Evolutionary conservation across 2,113 vertebrate genomes (phyloP).

Genomic region (Speoplatyrhinus poulsoni): DNA sequence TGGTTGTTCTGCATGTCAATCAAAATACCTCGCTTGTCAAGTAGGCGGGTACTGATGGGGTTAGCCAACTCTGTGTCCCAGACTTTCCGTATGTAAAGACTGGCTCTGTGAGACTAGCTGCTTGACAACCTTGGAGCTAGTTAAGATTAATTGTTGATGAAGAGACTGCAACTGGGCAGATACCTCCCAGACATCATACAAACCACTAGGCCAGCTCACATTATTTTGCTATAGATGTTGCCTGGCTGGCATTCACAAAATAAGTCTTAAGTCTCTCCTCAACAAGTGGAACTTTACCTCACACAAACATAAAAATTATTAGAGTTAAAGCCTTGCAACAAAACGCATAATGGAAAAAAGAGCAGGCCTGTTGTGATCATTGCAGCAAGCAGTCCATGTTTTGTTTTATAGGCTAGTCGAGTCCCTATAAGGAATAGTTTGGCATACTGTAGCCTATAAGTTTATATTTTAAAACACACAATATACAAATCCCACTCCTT

Average conservation of each 20-base stretch:
- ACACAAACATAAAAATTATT: neutral
- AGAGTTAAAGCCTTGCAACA: neutral
- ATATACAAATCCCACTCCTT: neutral
- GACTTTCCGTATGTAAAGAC: too few species aligned
- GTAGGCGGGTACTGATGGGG: too few species aligned
- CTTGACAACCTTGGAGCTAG: neutral
- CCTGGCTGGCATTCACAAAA: too few species aligned
- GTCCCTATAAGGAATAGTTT: too few species aligned
- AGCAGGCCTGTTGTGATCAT: neutral
- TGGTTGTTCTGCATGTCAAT: too few species aligned
- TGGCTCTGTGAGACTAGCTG: too few species aligned
- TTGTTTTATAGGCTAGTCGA: too few species aligned
- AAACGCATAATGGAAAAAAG: neutral
- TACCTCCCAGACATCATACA: neutral
- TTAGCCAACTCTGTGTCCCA: too few species aligned
- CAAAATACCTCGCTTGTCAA: too few species aligned
- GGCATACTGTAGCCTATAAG: too few species aligned
- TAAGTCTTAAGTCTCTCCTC: too few species aligned
- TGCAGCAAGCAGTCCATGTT: neutral
- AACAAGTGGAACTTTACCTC: neutral
- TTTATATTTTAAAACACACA: too few species aligned
- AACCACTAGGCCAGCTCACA: neutral
- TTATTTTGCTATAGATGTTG: neutral
- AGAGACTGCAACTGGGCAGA: neutral
- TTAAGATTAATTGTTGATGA: neutral